phyloP scores from a whole-genome alignment of 1,140 invertebrate genomes.

The Drosophila neocordata region DNA sequence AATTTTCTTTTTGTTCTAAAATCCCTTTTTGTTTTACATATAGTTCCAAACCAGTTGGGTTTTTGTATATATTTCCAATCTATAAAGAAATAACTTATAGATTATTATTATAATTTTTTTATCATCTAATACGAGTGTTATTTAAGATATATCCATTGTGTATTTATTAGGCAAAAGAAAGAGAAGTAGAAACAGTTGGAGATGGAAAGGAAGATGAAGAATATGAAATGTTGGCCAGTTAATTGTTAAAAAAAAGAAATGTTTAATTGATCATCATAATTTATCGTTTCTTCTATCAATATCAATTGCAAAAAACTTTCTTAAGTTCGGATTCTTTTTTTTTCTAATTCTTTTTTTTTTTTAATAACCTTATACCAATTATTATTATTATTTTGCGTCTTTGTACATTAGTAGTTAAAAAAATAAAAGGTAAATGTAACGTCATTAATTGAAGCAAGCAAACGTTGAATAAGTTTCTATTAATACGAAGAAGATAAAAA shows the following conservation, averaged over 20 bases:
- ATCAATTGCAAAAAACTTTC: not conserved
- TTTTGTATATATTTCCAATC: conserved; percentile 19
- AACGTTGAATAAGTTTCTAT: conserved; percentile 13
- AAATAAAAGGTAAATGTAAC: conserved; percentile 16
- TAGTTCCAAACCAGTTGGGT: not conserved
- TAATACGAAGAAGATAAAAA: conserved; percentile 21
- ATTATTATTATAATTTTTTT: conserved; percentile 40
- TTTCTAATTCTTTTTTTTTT: conserved; percentile 48
- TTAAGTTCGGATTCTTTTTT: conserved; percentile 17
- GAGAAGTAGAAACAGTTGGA: conserved; percentile 24
- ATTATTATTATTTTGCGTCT: conserved; percentile 47
- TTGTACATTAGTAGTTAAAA: conserved; percentile 67
- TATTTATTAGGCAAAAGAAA: conserved; percentile 59
- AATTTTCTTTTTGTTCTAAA: not conserved
- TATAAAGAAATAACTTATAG: not conserved
- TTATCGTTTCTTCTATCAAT: conserved; percentile 43
- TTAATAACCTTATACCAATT: conserved; percentile 41
- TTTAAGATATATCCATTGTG: conserved; percentile 35
- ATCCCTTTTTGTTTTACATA: not conserved
- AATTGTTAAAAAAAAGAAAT: conserved; percentile 56
- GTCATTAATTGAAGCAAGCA: conserved; percentile 11
- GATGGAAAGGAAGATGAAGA: conserved; percentile 2
- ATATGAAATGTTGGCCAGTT: conserved; percentile 47
- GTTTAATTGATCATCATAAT: conserved; percentile 56
- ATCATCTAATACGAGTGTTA: conserved; percentile 22